Conservation (phyloP, 2,797 vertebrate species). For the Salarias fasciatus region DNA sequence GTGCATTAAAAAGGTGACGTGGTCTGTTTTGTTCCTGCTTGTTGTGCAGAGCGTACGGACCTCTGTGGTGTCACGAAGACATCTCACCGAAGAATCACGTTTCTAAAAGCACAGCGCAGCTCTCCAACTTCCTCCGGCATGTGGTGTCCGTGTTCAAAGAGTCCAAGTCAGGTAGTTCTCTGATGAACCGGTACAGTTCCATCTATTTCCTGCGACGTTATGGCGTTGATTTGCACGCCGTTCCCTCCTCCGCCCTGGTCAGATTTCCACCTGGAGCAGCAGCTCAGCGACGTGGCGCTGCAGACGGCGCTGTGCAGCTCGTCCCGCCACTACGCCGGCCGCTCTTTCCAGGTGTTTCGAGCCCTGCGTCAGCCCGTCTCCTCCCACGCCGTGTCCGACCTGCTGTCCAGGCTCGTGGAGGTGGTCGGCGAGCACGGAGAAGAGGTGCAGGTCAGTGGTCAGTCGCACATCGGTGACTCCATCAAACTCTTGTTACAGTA, state of each 20-base stretch:
- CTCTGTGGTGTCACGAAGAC: conserved; percentile 98
- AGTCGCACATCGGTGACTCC: no score
- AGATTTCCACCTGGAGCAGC: conserved; percentile 93
- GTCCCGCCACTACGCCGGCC: conserved; percentile 94
- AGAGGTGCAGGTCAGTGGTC: conserved; percentile 72
- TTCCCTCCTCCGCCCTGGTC: not conserved
- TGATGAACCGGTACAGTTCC: no score
- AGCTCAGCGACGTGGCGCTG: conserved; percentile 92
- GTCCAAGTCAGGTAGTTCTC: conserved; percentile 91
- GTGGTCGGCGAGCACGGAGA: conserved; percentile 95
- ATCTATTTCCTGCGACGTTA: not conserved
- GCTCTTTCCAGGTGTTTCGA: conserved; percentile 96
- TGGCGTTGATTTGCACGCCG: not conserved
- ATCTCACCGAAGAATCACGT: conserved; percentile 97
- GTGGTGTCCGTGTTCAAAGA: conserved; percentile 97
- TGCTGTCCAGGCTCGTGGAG: conserved; percentile 92
- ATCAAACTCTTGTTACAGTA: no score
- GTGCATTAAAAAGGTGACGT: not conserved
- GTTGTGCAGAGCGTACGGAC: conserved; percentile 87
- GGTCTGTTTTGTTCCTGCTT: conserved; percentile 9
- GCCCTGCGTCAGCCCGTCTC: conserved; percentile 93
- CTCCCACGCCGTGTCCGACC: conserved; percentile 90
- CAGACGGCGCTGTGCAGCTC: conserved; percentile 96
- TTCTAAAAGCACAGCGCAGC: conserved; percentile 94
- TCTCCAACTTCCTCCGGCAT: conserved; percentile 93